Percentiles rank a stretch among this genome's conserved stretches.
Evolutionary conservation across 2,797 vertebrate species (phyloP).

Genomic region (Acipenser oxyrinchus): DNA sequence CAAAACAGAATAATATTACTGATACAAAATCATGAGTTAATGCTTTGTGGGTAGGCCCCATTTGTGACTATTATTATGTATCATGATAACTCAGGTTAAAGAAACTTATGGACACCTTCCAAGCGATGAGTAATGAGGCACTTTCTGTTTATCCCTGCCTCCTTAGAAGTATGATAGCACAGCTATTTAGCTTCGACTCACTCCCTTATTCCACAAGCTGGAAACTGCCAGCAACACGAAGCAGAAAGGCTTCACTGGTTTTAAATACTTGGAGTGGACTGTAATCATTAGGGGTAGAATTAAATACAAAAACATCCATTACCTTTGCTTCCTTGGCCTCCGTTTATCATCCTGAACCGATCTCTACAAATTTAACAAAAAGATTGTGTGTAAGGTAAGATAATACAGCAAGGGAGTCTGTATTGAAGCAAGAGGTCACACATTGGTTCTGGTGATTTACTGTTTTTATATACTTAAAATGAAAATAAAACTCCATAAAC

Average conservation of each 20-base stretch:
- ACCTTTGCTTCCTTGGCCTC: constrained; percentile 84
- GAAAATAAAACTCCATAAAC: too few relatives aligned
- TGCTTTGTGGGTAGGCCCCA: too few relatives aligned
- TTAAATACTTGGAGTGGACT: constrained; percentile 14
- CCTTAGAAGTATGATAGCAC: constrained; percentile 16
- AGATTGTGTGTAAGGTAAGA: constrained; percentile 3
- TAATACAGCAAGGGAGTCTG: too few relatives aligned
- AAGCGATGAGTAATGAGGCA: not conserved
- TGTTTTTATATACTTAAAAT: too few relatives aligned
- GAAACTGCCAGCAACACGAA: not conserved
- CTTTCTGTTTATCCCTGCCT: constrained; percentile 24
- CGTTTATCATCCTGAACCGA: constrained; percentile 86
- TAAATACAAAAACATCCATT: constrained; percentile 31
- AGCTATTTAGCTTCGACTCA: constrained; percentile 14
- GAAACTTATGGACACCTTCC: not conserved
- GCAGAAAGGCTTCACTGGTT: constrained; percentile 18
- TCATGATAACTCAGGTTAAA: too few relatives aligned
- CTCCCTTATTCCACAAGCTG: constrained; percentile 12
- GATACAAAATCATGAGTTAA: too few relatives aligned
- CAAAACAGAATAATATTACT: too few relatives aligned
- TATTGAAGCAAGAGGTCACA: too few relatives aligned
- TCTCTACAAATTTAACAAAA: constrained; percentile 56
- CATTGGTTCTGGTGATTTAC: too few relatives aligned
- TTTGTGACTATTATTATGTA: too few relatives aligned
- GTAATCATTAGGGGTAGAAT: constrained; percentile 16